phyloP scores from a whole-genome alignment of 92 coral and sea anemone genomes.

The Epizoanthus rinbou region DNA sequence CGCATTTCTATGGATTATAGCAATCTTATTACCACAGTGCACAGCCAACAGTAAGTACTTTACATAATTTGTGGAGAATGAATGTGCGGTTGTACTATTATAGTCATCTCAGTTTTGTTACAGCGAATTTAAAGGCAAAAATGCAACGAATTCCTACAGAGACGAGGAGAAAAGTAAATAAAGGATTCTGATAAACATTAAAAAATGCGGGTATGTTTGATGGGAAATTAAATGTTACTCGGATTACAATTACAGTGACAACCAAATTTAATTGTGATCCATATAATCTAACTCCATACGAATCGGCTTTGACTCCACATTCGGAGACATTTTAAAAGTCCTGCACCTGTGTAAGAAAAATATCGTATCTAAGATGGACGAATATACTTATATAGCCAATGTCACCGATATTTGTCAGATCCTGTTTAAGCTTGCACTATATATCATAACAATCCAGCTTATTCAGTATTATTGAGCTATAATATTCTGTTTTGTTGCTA shows the following conservation, averaged over 20 bases:
- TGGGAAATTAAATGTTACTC: background rate
- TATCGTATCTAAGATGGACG: too few species aligned
- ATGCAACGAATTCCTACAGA: conserved; percentile 13
- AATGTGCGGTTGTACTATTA: too few species aligned
- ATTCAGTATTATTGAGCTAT: too few species aligned
- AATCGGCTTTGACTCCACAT: too few species aligned
- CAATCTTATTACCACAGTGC: background rate
- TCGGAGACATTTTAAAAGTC: too few species aligned
- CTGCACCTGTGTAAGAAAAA: too few species aligned
- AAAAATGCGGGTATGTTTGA: background rate
- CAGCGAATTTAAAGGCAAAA: background rate
- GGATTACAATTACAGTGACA: background rate
- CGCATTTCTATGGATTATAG: background rate
- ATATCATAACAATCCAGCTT: too few species aligned
- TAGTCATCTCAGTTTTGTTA: background rate
- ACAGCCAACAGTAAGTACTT: conserved; percentile 6
- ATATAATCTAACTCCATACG: background rate
- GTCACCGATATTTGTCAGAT: too few species aligned
- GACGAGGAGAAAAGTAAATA: conserved; percentile 18
- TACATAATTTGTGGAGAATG: background rate
- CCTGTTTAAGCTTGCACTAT: too few species aligned
- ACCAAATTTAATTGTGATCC: conserved; percentile 4
- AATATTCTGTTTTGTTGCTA: too few species aligned
- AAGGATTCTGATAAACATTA: background rate
- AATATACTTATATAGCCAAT: too few species aligned